Percentiles rank a stretch among this genome's conserved stretches.
phyloP scores from a whole-genome alignment of 2,888 invertebrate genomes.

The Pammene aurita region DNA sequence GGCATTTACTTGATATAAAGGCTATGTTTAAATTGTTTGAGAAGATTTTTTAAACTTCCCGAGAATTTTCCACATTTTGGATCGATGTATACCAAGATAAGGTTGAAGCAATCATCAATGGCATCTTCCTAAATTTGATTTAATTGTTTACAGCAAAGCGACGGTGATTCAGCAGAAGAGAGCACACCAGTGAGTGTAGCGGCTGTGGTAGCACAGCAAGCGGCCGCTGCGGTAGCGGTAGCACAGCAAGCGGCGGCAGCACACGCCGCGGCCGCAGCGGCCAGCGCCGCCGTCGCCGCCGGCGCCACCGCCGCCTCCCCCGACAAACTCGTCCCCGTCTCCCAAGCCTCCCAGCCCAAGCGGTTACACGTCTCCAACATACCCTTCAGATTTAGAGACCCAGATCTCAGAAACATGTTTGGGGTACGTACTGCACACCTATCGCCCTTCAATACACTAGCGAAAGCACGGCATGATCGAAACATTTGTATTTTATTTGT shows the following conservation, averaged over 20 bases:
- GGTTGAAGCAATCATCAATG: no score
- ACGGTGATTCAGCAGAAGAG: conserved; percentile 82
- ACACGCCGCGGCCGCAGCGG: conserved; percentile 76
- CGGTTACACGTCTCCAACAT: conserved; percentile 99
- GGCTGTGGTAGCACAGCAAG: conserved; percentile 69
- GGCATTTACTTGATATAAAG: no score
- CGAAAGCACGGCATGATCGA: conserved; percentile 48
- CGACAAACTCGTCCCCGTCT: conserved; percentile 81
- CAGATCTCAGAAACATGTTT: conserved; percentile 98
- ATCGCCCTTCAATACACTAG: conserved; percentile 30
- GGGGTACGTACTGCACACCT: conserved; percentile 89
- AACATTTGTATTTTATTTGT: conserved; percentile 37
- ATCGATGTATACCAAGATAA: no score
- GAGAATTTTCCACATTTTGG: no score
- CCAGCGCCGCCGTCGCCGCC: conserved; percentile 64
- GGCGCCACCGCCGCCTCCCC: conserved; percentile 68
- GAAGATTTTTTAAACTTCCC: no score
- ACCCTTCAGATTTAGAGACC: conserved; percentile 99
- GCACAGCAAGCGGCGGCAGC: conserved; percentile 79
- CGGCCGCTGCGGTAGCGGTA: conserved; percentile 66
- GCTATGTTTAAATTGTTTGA: no score
- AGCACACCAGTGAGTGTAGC: conserved; percentile 80
- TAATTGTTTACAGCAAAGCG: conserved; percentile 62
- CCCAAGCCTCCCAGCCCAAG: conserved; percentile 89
- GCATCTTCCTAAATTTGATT: not conserved